phyloP scores from a whole-genome alignment of 1,140 invertebrate genomes.

The Euborellia annulipes region DNA sequence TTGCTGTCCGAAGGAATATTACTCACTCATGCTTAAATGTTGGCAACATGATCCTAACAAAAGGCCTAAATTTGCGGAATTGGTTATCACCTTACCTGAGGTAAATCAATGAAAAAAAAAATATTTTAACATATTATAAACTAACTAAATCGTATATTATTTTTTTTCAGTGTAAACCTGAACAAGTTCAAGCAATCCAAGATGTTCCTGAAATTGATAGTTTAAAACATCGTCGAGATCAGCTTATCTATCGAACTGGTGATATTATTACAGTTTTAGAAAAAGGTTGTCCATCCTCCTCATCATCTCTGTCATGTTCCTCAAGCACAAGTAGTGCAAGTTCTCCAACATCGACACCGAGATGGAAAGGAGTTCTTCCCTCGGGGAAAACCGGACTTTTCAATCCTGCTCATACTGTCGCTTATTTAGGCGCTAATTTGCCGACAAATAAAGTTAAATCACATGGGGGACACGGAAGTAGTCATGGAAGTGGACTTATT shows the following conservation, averaged over 20 bases:
- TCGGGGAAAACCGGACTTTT: conserved; percentile 79
- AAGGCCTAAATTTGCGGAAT: conserved; percentile 79
- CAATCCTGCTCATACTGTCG: conserved; percentile 75
- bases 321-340: too few species aligned
- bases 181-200: conserved; percentile 67
- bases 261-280: conserved; percentile 90
- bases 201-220: conserved; percentile 30
- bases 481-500: conserved; percentile 34
- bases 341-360: too few species aligned
- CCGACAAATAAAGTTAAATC: conserved; percentile 46
- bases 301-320: too few species aligned
- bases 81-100: conserved; percentile 63
- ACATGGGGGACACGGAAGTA: too few species aligned
- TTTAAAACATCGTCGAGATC: conserved; percentile 37
- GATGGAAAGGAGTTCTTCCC: conserved; percentile 74
- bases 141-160: conserved; percentile 4
- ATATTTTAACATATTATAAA: conserved; percentile 1
- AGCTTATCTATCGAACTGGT: conserved; percentile 67
- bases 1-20: conserved; percentile 88
- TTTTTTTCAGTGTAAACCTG: conserved; percentile 52
- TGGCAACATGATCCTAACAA: conserved; percentile 86
- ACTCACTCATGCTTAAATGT: conserved; percentile 82
- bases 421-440: conserved; percentile 67
- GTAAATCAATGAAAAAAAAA: conserved; percentile 30
- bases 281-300: conserved; percentile 71